Evolutionary conservation across 2,888 invertebrate species (phyloP).

Genomic region (Lacanobia wlatinum): DNA sequence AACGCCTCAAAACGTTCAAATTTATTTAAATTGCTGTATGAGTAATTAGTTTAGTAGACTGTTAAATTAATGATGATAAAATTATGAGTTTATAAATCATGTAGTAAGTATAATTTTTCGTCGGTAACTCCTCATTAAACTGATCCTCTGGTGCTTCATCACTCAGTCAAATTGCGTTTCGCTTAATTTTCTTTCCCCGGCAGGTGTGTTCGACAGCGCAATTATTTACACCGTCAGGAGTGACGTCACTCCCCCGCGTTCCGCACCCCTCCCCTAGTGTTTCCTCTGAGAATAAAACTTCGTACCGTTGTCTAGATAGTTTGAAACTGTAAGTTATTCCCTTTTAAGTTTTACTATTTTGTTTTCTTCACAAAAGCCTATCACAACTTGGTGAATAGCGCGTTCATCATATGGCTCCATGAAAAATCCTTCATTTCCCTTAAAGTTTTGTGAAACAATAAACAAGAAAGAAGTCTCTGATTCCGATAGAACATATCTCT

Average conservation of each 20-base stretch:
- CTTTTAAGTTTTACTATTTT: conserved; percentile 76
- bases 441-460: neutral
- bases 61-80: conserved; percentile 75
- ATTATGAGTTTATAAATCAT: conserved; percentile 61
- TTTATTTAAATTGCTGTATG: conserved; percentile 70
- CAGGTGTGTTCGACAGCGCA: conserved; percentile 91
- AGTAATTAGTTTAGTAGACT: conserved; percentile 73
- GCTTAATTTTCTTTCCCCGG: conserved; percentile 90
- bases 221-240: conserved; percentile 89
- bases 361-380: conserved; percentile 72
- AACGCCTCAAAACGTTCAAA: conserved; percentile 62
- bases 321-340: conserved; percentile 79
- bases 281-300: conserved; percentile 80
- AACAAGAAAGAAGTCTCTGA: neutral
- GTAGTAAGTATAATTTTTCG: conserved; percentile 81
- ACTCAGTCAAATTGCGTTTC: conserved; percentile 91
- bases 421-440: neutral
- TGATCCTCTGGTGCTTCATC: conserved; percentile 89
- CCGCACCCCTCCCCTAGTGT: conserved; percentile 67
- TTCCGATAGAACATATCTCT: neutral
- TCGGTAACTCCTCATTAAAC: conserved; percentile 89
- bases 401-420: conserved; percentile 60
- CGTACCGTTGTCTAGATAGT: conserved; percentile 83
- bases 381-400: conserved; percentile 69
- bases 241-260: conserved; percentile 82